Percentiles rank a stretch among this genome's conserved stretches.
Evolutionary conservation across 2,888 invertebrate species (phyloP).

Genomic region (Thereva nobilitata): DNA sequence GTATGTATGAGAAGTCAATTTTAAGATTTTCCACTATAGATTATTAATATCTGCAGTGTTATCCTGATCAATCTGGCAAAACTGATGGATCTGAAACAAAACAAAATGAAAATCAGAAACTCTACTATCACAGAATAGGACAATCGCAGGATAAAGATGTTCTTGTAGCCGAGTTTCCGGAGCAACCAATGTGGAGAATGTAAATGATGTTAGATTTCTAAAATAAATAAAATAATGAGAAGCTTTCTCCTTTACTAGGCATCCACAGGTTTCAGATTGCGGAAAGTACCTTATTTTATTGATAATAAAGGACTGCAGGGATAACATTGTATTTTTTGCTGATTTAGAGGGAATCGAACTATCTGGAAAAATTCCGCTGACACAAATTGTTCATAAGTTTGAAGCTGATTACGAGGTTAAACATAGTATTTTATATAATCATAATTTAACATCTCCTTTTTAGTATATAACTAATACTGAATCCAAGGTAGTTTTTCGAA

Average conservation of each 20-base stretch:
- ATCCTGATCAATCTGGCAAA: constrained; percentile 79
- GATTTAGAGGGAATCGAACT: constrained; percentile 72
- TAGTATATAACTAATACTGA: constrained; percentile 91
- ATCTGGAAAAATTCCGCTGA: constrained; percentile 67
- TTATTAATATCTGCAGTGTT: constrained; percentile 63
- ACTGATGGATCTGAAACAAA: constrained; percentile 91
- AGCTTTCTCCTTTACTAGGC: constrained; percentile 61
- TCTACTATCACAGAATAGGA: constrained; percentile 89
- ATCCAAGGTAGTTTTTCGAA: constrained; percentile 80
- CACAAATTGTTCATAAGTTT: constrained; percentile 83
- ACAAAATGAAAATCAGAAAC: constrained; percentile 85
- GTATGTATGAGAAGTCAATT: constrained; percentile 59
- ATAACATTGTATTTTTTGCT: constrained; percentile 86
- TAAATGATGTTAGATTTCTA: constrained; percentile 51
- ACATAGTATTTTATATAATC: constrained; percentile 28
- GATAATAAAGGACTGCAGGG: constrained; percentile 85
- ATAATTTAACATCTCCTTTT: neutral
- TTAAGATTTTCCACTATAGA: constrained; percentile 22
- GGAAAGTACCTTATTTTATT: constrained; percentile 85
- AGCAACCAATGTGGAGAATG: constrained; percentile 92
- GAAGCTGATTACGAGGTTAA: constrained; percentile 91
- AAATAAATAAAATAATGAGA: neutral
- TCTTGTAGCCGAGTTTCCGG: constrained; percentile 84
- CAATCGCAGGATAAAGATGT: constrained; percentile 86
- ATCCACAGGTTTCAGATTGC: constrained; percentile 86